phyloP scores from a whole-genome alignment of 2,888 invertebrate genomes.

The Parthenolecanium corni region DNA sequence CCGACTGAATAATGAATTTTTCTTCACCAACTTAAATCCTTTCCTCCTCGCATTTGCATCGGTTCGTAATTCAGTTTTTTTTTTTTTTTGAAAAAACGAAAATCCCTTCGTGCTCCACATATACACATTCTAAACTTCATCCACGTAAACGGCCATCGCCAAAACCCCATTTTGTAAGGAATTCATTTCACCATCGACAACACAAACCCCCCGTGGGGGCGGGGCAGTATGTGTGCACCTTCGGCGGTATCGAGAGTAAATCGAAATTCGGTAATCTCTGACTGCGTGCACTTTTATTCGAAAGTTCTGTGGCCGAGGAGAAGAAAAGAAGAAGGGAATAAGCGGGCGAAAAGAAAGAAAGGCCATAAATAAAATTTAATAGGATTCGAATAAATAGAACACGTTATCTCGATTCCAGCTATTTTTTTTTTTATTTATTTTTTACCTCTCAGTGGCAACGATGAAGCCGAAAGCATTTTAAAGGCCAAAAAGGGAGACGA shows the following conservation, averaged over 20 bases:
- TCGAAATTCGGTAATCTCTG: conserved; percentile 16
- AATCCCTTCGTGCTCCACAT: too few species aligned
- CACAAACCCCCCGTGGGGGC: not conserved
- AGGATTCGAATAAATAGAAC: conserved; percentile 20
- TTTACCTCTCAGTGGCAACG: not conserved
- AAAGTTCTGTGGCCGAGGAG: too few species aligned
- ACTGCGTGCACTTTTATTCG: not conserved
- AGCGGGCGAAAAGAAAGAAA: conserved; percentile 5
- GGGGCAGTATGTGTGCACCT: not conserved
- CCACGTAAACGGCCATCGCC: too few species aligned
- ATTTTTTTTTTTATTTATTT: not conserved
- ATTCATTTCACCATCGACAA: not conserved
- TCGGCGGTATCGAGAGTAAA: conserved; percentile 6
- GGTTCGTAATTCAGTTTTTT: too few species aligned
- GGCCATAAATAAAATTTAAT: conserved; percentile 22
- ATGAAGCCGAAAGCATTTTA: too few species aligned
- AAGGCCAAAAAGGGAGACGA: not conserved
- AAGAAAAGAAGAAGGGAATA: not conserved
- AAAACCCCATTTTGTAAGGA: too few species aligned
- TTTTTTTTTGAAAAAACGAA: too few species aligned
- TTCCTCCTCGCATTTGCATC: too few species aligned
- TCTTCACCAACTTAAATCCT: too few species aligned
- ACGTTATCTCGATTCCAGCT: conserved; percentile 18
- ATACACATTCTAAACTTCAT: too few species aligned
- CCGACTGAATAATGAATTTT: too few species aligned